Percentiles rank a stretch among this genome's conserved stretches.
phyloP scores from a whole-genome alignment of 2,797 vertebrate genomes.

The Garrulus glandarius region DNA sequence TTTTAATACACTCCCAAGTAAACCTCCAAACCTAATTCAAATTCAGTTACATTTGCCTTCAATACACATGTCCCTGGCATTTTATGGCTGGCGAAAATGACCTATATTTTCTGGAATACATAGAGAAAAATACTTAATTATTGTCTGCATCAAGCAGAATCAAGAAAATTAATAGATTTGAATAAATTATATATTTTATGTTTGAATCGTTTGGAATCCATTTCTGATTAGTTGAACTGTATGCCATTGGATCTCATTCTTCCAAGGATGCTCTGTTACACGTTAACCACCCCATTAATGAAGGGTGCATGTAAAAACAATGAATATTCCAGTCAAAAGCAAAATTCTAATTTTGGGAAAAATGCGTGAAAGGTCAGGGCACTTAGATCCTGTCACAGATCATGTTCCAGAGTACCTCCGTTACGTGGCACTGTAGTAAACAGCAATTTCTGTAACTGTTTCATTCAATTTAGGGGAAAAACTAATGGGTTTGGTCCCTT shows the following conservation, averaged over 20 bases:
- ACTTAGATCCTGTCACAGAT: neutral
- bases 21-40: neutral
- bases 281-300: neutral
- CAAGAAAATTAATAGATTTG: neutral
- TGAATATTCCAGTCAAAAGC: neutral
- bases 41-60: slow-evolving; percentile 6
- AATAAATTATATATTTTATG: neutral
- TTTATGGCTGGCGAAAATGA: neutral
- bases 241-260: neutral
- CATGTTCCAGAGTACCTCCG: neutral
- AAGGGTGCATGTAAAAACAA: neutral
- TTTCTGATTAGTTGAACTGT: neutral
- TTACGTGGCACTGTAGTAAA: neutral
- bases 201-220: neutral
- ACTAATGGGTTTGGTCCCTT: neutral
- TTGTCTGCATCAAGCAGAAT: neutral
- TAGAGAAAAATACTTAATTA: neutral
- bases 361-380: neutral
- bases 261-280: neutral
- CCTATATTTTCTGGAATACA: neutral
- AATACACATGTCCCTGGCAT: neutral
- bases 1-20: slow-evolving; percentile 11
- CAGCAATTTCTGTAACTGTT: neutral
- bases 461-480: neutral
- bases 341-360: neutral